Conservation (phyloP, 2,113 vertebrate species). For the Crotalus horridus region DNA sequence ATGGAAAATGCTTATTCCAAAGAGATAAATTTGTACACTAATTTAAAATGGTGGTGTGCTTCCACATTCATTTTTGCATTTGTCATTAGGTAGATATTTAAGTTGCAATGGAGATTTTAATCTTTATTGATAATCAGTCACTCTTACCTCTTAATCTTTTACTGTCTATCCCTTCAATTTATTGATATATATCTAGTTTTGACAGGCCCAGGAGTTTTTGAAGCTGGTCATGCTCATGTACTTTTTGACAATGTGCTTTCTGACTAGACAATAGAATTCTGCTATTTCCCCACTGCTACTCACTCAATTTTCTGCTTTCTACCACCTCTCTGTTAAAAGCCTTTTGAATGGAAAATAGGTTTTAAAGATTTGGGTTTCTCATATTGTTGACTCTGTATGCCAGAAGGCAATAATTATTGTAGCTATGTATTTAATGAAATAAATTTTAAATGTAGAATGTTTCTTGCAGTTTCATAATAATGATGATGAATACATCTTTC, state of each 20-base stretch:
- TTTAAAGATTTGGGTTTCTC: slow-evolving; percentile 17
- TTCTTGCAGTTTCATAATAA: not conserved
- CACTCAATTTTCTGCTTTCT: not conserved
- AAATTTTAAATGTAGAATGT: not conserved
- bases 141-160: slow-evolving; percentile 35
- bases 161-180: slow-evolving; percentile 46
- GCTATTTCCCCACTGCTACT: rapidly evolving
- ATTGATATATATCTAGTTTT: slow-evolving; percentile 39
- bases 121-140: slow-evolving; percentile 28
- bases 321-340: slow-evolving; percentile 2
- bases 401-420: not conserved
- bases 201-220: slow-evolving; percentile 38
- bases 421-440: not conserved
- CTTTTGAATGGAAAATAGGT: not conserved
- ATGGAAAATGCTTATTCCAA: not conserved
- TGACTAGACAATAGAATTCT: not conserved
- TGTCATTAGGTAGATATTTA: slow-evolving; percentile 31
- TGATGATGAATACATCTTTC: not conserved
- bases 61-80: not conserved
- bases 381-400: not conserved
- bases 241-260: slow-evolving; percentile 10
- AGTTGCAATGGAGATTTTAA: slow-evolving; percentile 28
- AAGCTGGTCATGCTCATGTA: slow-evolving; percentile 32
- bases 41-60: not conserved
- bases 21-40: not conserved